Percentiles rank a stretch among this genome's conserved stretches.
Evolutionary conservation across 2,888 invertebrate species (phyloP).

Genomic region (Atrina japonica): DNA sequence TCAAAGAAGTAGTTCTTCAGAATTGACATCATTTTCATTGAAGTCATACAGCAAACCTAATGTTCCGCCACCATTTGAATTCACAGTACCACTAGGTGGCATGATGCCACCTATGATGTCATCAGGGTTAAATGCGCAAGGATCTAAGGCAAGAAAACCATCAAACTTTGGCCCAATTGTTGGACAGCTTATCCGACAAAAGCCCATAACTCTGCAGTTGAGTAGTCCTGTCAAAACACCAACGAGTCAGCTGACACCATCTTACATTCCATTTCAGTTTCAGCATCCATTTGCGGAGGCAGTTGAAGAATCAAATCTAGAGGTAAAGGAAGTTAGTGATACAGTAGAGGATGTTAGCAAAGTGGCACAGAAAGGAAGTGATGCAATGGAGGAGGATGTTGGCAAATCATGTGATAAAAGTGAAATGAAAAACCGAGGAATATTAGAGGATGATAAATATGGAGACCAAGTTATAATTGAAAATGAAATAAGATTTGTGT

Average conservation of each 20-base stretch:
- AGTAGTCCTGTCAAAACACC: slow-evolving; percentile 21
- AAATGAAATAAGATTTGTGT: not conserved
- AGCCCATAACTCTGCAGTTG: slow-evolving; percentile 37
- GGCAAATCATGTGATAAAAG: no score
- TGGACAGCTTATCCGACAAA: slow-evolving; percentile 66
- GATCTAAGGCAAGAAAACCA: slow-evolving; percentile 19
- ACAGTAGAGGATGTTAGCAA: slow-evolving; percentile 1
- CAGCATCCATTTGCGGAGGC: slow-evolving; percentile 65
- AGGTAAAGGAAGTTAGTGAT: not conserved
- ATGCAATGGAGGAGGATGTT: no score
- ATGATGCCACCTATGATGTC: slow-evolving; percentile 48
- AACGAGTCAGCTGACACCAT: slow-evolving; percentile 33
- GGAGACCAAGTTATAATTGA: not conserved
- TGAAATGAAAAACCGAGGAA: not conserved
- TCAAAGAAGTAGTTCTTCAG: not conserved
- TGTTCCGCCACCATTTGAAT: slow-evolving; percentile 9
- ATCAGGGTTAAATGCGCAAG: slow-evolving; percentile 1
- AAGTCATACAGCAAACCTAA: not conserved
- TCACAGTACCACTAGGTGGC: slow-evolving; percentile 51
- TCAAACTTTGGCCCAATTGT: slow-evolving; percentile 65
- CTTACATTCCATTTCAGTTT: slow-evolving; percentile 69
- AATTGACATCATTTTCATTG: no score
- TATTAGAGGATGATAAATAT: not conserved
- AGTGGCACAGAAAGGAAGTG: no score
- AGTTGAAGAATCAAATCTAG: not conserved